Conservation (phyloP, 2,797 vertebrate species). For the Acomys russatus region DNA sequence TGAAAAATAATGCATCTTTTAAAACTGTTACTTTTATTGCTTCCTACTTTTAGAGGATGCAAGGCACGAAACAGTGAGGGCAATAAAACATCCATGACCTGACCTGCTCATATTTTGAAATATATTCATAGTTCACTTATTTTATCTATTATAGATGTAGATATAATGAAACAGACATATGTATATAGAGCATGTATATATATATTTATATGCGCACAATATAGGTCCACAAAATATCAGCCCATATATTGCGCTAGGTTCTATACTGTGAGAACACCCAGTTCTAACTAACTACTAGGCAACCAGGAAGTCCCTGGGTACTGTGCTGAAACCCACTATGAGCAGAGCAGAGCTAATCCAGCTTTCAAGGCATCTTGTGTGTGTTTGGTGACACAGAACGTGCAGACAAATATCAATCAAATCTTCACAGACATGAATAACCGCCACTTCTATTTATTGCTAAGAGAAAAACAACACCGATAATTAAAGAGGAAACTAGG, state of each 20-base stretch:
- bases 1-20: not conserved
- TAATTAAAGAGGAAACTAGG: not conserved
- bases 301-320: no score
- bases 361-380: not conserved
- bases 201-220: not conserved
- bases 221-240: not conserved
- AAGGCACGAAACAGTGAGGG: not conserved
- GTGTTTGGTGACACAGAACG: not conserved
- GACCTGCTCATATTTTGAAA: conserved; percentile 7
- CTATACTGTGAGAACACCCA: not conserved
- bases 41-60: not conserved
- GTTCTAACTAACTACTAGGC: not conserved
- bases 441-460: not conserved
- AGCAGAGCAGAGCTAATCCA: not conserved
- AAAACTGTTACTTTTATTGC: conserved; percentile 24
- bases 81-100: not conserved
- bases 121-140: not conserved
- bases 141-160: not conserved
- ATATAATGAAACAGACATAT: not conserved
- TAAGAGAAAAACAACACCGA: not conserved
- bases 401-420: not conserved
- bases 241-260: not conserved
- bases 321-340: not conserved
- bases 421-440: not conserved
- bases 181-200: not conserved